Evolutionary conservation across 2,888 invertebrate species (phyloP).

Genomic region (Drosophila sordidapex): DNA sequence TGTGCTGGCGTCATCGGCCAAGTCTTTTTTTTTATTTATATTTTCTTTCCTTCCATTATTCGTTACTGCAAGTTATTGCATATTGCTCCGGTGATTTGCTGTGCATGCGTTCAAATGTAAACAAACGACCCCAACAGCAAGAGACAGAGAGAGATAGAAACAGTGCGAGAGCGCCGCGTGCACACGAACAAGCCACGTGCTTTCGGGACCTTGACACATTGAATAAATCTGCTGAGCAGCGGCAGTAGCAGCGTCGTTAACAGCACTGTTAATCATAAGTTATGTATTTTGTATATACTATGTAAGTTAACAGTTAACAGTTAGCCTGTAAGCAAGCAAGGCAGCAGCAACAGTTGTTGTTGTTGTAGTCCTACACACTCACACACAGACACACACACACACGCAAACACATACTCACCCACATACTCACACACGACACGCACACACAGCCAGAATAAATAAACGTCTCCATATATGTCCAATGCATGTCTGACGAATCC

Average conservation of each 20-base stretch:
- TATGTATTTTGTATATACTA: constrained; percentile 42
- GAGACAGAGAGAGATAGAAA: background rate
- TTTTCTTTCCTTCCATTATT: background rate
- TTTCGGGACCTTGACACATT: constrained; percentile 74
- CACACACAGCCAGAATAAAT: background rate
- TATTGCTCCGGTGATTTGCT: constrained; percentile 18
- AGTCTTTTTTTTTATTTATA: background rate
- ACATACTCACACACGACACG: background rate
- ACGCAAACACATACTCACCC: constrained; percentile 1
- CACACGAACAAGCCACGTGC: constrained; percentile 44
- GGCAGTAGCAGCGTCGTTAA: background rate
- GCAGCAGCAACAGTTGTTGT: constrained; percentile 59
- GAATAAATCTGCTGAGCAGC: constrained; percentile 8
- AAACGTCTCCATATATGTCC: constrained; percentile 36
- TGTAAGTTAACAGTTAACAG: constrained; percentile 38
- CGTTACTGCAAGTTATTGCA: constrained; percentile 30
- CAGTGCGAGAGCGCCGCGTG: constrained; percentile 1
- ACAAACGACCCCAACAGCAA: constrained; percentile 24
- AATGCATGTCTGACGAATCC: constrained; percentile 64
- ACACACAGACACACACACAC: constrained; percentile 1
- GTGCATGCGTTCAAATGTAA: constrained; percentile 49
- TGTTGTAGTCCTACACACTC: constrained; percentile 47
- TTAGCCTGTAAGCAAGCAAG: constrained; percentile 19
- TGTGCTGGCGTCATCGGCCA: constrained; percentile 24
- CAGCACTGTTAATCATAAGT: constrained; percentile 49